Conservation (phyloP, 2,888 invertebrate genomes). For the Lamellibrachia satsuma region DNA sequence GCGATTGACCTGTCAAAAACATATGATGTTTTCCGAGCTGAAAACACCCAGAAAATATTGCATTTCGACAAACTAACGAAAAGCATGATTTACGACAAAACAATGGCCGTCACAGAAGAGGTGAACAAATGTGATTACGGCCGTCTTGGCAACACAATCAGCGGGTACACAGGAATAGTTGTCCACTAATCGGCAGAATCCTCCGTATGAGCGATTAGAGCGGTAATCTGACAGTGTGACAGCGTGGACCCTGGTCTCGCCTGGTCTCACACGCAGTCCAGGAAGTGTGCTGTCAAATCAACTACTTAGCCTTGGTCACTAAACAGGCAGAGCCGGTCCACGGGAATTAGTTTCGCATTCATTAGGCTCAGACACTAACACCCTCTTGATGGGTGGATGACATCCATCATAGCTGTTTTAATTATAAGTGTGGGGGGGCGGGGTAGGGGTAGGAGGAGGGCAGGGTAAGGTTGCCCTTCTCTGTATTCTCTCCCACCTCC, state of each 20-base stretch:
- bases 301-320: not conserved
- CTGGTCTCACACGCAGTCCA: not conserved
- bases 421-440: not conserved
- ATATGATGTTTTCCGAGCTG: not conserved
- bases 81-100: not conserved
- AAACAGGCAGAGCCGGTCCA: not conserved
- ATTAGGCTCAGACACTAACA: not conserved
- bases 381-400: not conserved
- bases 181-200: not conserved
- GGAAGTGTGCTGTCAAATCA: not conserved
- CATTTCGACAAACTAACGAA: not conserved
- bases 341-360: not conserved
- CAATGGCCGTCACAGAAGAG: not conserved
- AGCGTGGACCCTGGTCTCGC: not conserved
- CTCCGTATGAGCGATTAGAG: slow-evolving; percentile 9
- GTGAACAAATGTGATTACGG: not conserved
- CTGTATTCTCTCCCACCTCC: not conserved
- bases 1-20: not conserved
- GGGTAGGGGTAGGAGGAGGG: not conserved
- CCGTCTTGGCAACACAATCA: not conserved
- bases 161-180: slow-evolving; percentile 1
- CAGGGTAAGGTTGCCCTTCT: not conserved
- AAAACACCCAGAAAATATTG: slow-evolving; percentile 6
- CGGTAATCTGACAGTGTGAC: not conserved
- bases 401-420: not conserved